Evolutionary conservation across 2,797 vertebrate species (phyloP).

Genomic region (Myotis planiceps): DNA sequence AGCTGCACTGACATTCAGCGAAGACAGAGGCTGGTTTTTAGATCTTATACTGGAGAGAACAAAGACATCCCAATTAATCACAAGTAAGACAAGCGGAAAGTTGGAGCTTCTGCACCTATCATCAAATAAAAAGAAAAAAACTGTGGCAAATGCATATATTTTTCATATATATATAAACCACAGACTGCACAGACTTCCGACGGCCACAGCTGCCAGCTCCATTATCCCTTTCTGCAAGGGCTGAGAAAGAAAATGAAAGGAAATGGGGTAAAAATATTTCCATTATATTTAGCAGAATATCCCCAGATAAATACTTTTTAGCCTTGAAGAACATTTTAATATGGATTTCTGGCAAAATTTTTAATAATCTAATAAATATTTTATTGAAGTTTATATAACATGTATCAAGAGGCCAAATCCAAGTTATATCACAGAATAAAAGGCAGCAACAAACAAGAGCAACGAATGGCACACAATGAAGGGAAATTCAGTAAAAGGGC

Average conservation of each 20-base stretch:
- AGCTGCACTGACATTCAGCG: conserved; percentile 57
- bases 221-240: neutral
- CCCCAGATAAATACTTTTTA: conserved; percentile 6
- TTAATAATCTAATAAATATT: conserved; percentile 24
- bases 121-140: conserved; percentile 25
- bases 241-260: conserved; percentile 43
- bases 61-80: conserved; percentile 62
- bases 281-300: neutral
- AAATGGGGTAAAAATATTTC: conserved; percentile 44
- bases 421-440: neutral
- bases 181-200: neutral
- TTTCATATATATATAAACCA: neutral
- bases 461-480: neutral
- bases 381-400: conserved; percentile 19
- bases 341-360: conserved; percentile 38
- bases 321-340: conserved; percentile 8
- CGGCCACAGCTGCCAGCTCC: neutral
- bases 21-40: neutral
- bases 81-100: conserved; percentile 17
- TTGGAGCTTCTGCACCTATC: neutral
- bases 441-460: neutral
- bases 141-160: neutral
- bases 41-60: conserved; percentile 13
- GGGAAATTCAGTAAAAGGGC: neutral
- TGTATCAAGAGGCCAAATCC: neutral